Evolutionary conservation across 2,888 invertebrate genomes (phyloP), one percentile per base, ranked within the genome.

Genomic region (Phalera bucephala): DNA sequence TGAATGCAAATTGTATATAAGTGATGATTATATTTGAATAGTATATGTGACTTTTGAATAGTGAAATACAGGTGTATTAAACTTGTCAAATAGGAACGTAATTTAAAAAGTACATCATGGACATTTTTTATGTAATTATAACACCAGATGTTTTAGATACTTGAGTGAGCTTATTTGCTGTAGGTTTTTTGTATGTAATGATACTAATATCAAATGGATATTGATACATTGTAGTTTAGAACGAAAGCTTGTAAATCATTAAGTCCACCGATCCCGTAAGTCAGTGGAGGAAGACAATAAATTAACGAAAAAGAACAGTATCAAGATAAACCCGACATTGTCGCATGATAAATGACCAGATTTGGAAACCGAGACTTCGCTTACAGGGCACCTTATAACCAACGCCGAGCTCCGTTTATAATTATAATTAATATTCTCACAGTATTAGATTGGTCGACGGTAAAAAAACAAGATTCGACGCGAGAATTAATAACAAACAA

Each of bases 401-500:
- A 81, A 81, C 79, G 77, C 77, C 78, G 82, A 83, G 64, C 66
- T 72, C 80, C 84, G 88, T 83, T 88, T 86, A 88, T 87, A 89
- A 89, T 87, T 87, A 86, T 89, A 89, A 89, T 89, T 89, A 89
- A 89, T 89, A 89, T 85, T 88, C 89, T 84, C 82, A 85, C 84
- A 81, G 85, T 82, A 87, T 87, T 83, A 88, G 84, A 83, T 77
- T 81, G 84, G 85, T 75, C 78, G 85, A 76, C 68, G 71, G 66
- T 64, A 61, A 76, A 82, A 85, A 86, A 80, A 81, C 69, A 69
- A 78, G 78, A 80, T 81, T 80, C 85, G 84, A 85, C 77, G 84
- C 87, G 85, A 86, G 89, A 88, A 87, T 89, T 89, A 88, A 89
- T 89, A 89, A 89, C 87, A 89, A 89, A 89, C 89, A 89, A 89